These are phyloP conservation scores for Nothoprocta perdicaria DNA, from an alignment of 2,113 vertebrate species.

Conservation along the genomic window DNA sequence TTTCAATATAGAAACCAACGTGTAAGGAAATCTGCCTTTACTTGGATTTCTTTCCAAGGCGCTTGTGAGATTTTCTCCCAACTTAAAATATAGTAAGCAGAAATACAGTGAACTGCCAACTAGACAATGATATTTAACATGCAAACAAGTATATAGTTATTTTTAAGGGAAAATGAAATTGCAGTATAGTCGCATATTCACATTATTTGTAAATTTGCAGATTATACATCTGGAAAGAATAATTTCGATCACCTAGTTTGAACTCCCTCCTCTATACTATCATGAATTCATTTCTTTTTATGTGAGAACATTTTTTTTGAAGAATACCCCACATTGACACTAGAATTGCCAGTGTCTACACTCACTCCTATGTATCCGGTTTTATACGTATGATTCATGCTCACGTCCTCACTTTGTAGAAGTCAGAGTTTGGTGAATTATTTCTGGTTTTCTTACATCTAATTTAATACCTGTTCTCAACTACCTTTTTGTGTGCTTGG, in stretches of 20 bases:
- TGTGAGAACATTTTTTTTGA: background rate
- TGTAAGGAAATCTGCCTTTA: background rate
- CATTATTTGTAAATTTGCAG: background rate
- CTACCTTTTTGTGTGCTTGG: background rate
- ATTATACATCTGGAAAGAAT: background rate
- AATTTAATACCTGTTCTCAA: background rate
- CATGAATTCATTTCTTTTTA: background rate
- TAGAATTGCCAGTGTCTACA: background rate
- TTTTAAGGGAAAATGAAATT: conserved; percentile 12
- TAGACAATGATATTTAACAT: background rate
- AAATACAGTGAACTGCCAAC: conserved; percentile 1
- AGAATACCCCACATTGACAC: background rate
- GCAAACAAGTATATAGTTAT: background rate
- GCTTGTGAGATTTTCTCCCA: conserved; percentile 26
- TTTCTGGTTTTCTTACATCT: background rate
- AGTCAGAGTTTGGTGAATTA: background rate
- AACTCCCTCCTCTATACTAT: background rate
- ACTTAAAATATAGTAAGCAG: background rate
- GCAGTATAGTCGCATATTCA: background rate
- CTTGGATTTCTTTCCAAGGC: background rate
- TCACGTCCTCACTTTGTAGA: background rate
- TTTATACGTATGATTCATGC: background rate
- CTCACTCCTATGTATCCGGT: background rate
- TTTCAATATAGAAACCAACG: conserved; percentile 20
- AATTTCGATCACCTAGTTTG: background rate